These are phyloP conservation scores for Caretta caretta DNA, from an alignment of 2,113 vertebrate genomes.

Conservation along the genomic window DNA sequence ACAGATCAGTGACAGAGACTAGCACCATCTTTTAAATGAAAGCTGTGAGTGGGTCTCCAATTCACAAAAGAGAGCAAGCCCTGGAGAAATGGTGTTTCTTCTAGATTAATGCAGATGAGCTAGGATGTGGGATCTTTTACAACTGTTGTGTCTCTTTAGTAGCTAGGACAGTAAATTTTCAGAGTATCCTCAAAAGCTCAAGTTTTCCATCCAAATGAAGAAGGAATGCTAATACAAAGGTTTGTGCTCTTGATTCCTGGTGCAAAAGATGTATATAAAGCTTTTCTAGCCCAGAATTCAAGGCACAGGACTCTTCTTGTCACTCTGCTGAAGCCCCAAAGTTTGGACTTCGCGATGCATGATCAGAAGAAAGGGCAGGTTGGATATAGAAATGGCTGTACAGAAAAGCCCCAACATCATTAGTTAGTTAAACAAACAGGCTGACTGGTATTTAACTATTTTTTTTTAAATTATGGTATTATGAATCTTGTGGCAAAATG, in stretches of 20 bases:
- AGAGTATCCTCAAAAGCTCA: not conserved
- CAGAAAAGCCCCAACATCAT: not conserved
- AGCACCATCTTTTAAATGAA: not conserved
- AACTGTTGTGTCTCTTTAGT: not conserved
- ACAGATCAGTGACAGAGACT: not conserved
- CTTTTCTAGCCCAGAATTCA: not conserved
- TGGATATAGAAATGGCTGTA: rapidly evolving
- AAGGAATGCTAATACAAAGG: not conserved
- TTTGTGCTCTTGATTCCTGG: not conserved
- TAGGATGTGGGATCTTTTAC: not conserved
- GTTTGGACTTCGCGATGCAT: not conserved
- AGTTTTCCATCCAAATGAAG: not conserved
- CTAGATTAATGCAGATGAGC: not conserved
- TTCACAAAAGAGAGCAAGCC: not conserved
- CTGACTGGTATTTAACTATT: not conserved
- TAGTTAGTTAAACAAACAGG: not conserved
- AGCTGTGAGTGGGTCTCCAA: not conserved
- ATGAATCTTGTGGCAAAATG: not conserved
- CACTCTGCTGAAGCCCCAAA: not conserved
- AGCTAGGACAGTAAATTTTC: not conserved
- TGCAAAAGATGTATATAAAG: not conserved
- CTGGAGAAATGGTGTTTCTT: not conserved
- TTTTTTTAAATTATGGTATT: not conserved
- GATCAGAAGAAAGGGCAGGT: not conserved
- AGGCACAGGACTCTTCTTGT: not conserved